Percentiles rank a stretch among this genome's conserved stretches.
Evolutionary conservation across 2,113 vertebrate genomes (phyloP).

Genomic region (Channa argus): DNA sequence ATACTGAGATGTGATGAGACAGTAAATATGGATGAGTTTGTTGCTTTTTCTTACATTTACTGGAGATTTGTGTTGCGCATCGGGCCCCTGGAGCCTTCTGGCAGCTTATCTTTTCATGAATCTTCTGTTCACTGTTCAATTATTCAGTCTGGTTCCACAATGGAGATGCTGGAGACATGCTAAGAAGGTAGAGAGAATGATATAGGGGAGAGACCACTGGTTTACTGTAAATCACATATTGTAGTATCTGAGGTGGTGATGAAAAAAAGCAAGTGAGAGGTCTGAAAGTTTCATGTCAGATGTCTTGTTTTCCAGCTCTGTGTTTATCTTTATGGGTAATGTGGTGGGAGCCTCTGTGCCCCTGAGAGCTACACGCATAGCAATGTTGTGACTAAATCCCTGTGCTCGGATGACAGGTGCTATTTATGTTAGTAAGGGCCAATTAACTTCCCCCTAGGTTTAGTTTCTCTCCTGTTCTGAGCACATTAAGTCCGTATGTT

Average conservation of each 20-base stretch:
- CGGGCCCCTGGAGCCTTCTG: constrained; percentile 30
- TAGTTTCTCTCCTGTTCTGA: constrained; percentile 20
- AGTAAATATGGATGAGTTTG: constrained; percentile 72
- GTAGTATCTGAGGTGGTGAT: constrained; percentile 1
- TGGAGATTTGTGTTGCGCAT: constrained; percentile 56
- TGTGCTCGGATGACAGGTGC: constrained; percentile 41
- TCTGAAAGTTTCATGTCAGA: neutral
- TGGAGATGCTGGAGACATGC: constrained; percentile 38
- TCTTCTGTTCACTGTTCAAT: constrained; percentile 68
- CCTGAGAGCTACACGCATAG: constrained; percentile 36
- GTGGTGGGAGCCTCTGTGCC: neutral
- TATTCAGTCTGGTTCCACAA: constrained; percentile 63
- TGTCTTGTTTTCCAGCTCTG: neutral
- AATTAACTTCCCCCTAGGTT: constrained; percentile 36
- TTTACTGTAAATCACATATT: constrained; percentile 29
- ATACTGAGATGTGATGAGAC: constrained; percentile 42
- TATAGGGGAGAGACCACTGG: constrained; percentile 7
- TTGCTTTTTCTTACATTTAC: constrained; percentile 60
- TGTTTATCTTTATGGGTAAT: constrained; percentile 25
- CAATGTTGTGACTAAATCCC: constrained; percentile 38
- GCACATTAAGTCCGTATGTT: constrained; percentile 16
- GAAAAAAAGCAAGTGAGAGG: neutral
- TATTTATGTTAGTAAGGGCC: constrained; percentile 48
- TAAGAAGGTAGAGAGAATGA: constrained; percentile 16
- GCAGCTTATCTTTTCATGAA: constrained; percentile 59